Evolutionary conservation across 2,888 invertebrate species (phyloP), one percentile per base, ranked within the genome.

Genomic region (Tinea semifulvella): DNA sequence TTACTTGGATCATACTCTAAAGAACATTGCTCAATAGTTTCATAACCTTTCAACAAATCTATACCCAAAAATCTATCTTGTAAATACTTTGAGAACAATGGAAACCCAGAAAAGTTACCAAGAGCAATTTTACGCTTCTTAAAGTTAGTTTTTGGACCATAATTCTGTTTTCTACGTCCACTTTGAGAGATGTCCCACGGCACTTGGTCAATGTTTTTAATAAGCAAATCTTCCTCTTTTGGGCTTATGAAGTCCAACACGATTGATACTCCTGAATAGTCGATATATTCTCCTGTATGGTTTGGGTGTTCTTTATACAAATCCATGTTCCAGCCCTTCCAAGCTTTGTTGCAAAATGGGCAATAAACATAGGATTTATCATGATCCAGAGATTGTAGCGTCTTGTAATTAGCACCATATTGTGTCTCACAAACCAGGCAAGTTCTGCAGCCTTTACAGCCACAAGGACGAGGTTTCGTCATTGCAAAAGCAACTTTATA

Each of bases 111-210:
- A 63, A 98, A 98, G n/a, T 80, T 68, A 0, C 91, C 93, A 13
- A 85, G 54, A 48, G 85, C 87, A 5, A 97, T 69, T 68, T 94
- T 96, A 55, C 87, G 88, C 68, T 94, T 95, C 64, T 97, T 98
- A 66, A 99, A 99, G 72, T 99, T 99, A 7, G 97, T 96, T 75
- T 97, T 98, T 0, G 99, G 99, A 1, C 99, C 99, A 71, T 89
- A 98, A 69, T 99, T 99, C 86, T 98, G 98, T 68, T 99, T 99
- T 47, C 94, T 85, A 44, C 98, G 84, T 0, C 98, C 98, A 65
- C 97, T 98, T 68, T 98, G 98, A 0, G 98, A 98, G 26, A 84
- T 77, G 52, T 90, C 89, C 98, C 98, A 99, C 0, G 90, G 88
- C 50, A 92, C 79, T 48, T 80, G 73, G 61, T 98, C 95, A 8